These are phyloP conservation scores for Epirrita christyi DNA, from an alignment of 2,888 invertebrate genomes.

Conservation along the genomic window DNA sequence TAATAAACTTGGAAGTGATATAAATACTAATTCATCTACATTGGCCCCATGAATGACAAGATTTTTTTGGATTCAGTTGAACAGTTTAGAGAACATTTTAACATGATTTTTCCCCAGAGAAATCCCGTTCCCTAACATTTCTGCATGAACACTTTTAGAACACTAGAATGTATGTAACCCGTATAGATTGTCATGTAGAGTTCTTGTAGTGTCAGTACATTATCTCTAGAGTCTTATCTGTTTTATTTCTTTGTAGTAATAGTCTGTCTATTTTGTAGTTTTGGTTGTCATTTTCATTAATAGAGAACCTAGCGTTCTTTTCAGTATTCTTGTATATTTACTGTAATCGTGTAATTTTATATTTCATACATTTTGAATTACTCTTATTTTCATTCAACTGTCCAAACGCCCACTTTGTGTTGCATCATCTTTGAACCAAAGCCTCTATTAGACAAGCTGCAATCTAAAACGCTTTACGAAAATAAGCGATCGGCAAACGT, in stretches of 20 bases:
- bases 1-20: background rate
- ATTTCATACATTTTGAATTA: conserved; percentile 12
- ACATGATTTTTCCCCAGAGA: conserved; percentile 29
- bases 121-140: conserved; percentile 22
- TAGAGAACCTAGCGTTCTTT: conserved; percentile 21
- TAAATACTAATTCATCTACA: conserved; percentile 7
- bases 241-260: conserved; percentile 18
- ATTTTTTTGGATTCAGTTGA: conserved; percentile 7
- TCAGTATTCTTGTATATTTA: conserved; percentile 23
- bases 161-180: conserved; percentile 19
- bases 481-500: background rate
- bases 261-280: conserved; percentile 21
- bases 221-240: conserved; percentile 18
- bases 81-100: conserved; percentile 23
- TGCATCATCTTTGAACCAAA: background rate
- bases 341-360: conserved; percentile 20
- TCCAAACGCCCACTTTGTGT: background rate
- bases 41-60: conserved; percentile 4
- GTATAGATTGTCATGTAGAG: conserved; percentile 18
- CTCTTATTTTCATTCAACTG: background rate
- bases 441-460: background rate
- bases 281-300: conserved; percentile 22
- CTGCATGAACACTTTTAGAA: conserved; percentile 31
- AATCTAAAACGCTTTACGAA: background rate
- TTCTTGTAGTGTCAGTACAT: conserved; percentile 15